These are phyloP conservation scores for Sitobion miscanthi DNA, from an alignment of 1,140 invertebrate genomes.

Conservation along the genomic window DNA sequence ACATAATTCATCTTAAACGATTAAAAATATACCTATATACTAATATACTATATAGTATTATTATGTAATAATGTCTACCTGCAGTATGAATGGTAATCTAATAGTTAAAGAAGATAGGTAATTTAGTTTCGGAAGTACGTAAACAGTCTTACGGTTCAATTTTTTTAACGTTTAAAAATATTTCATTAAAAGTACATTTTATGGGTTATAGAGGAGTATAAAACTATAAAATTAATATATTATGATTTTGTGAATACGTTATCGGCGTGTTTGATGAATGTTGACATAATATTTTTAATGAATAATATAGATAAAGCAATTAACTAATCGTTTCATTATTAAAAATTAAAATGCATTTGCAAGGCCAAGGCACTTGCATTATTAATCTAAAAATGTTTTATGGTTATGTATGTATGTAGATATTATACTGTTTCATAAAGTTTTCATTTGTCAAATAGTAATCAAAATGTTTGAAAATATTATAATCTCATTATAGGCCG, in stretches of 20 bases:
- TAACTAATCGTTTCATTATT: background rate
- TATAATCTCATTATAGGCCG: background rate
- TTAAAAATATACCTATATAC: background rate
- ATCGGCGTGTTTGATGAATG: background rate
- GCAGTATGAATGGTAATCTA: background rate
- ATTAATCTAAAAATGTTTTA: background rate
- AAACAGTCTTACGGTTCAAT: background rate
- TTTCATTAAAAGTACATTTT: background rate
- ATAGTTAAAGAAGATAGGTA: background rate
- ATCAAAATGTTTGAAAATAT: background rate
- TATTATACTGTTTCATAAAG: background rate
- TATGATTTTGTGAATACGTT: background rate
- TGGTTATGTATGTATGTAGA: background rate
- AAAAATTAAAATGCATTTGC: background rate
- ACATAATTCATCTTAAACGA: background rate
- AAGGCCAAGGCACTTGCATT: background rate
- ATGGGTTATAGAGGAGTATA: background rate
- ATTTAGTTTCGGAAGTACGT: background rate
- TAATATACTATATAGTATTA: background rate
- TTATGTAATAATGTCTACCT: background rate
- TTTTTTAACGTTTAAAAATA: background rate
- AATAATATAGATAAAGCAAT: background rate
- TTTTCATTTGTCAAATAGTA: background rate
- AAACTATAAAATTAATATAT: background rate
- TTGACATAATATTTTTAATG: conserved; percentile 3